These are phyloP conservation scores for Apodemus agrarius DNA, from an alignment of 2,797 vertebrate genomes.

Conservation along the genomic window DNA sequence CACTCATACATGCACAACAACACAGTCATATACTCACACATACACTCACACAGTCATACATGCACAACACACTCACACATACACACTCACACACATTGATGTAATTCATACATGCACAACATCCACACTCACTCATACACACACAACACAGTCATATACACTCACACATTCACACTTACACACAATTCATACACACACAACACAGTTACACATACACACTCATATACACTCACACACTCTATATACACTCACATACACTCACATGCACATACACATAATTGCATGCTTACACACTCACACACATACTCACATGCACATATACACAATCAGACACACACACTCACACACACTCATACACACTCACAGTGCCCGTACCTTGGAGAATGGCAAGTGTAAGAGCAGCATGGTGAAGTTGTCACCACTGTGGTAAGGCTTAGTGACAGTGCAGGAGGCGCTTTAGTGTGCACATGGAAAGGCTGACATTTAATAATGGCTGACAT, in stretches of 20 bases:
- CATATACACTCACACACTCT: not conserved
- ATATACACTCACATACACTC: too few species aligned
- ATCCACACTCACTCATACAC: not conserved
- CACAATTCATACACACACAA: not conserved
- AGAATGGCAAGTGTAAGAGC: not conserved
- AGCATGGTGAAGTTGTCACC: not conserved
- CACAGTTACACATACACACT: too few species aligned
- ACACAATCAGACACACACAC: too few species aligned
- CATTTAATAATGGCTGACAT: not conserved
- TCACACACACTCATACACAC: not conserved
- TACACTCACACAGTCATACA: not conserved
- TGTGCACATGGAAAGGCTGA: not conserved
- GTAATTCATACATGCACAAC: too few species aligned
- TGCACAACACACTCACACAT: not conserved
- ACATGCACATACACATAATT: not conserved
- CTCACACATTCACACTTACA: not conserved
- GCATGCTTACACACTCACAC: not conserved
- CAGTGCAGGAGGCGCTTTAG: not conserved
- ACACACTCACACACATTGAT: not conserved
- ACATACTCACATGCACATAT: too few species aligned
- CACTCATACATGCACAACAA: not conserved
- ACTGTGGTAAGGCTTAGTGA: not conserved
- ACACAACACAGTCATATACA: too few species aligned
- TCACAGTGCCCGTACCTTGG: not conserved
- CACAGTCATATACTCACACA: not conserved